Evolutionary conservation across 2,888 invertebrate genomes (phyloP).

Genomic region (Bimastos eiseni): DNA sequence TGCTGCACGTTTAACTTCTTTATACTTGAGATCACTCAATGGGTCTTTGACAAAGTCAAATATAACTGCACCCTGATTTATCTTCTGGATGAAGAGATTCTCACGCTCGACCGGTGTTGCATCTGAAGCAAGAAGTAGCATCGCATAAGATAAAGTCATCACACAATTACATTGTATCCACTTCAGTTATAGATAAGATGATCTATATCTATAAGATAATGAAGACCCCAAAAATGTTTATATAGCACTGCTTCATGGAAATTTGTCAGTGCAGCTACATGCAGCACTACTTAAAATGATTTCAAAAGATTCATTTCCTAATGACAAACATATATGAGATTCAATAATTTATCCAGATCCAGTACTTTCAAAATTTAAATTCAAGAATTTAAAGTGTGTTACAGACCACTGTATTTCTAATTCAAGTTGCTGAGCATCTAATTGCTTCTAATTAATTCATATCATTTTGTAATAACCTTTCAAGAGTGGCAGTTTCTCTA

Average conservation of each 20-base stretch:
- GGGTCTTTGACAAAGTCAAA: slow-evolving; percentile 95
- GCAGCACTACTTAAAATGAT: background rate
- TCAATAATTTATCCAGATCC: background rate
- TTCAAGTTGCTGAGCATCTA: background rate
- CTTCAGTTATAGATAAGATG: background rate
- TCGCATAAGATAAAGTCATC: background rate
- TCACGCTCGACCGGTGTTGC: slow-evolving; percentile 83
- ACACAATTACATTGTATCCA: background rate
- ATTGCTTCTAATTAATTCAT: background rate
- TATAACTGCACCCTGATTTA: slow-evolving; percentile 95
- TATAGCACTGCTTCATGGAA: background rate
- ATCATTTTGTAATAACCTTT: slow-evolving; percentile 74
- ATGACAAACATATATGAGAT: background rate
- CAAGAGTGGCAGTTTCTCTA: slow-evolving; percentile 83
- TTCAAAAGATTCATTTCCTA: background rate
- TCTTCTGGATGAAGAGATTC: slow-evolving; percentile 91
- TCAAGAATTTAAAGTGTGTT: background rate
- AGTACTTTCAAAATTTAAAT: background rate
- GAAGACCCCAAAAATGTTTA: background rate
- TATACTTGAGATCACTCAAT: slow-evolving; percentile 95
- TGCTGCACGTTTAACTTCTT: slow-evolving; percentile 92
- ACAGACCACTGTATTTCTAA: background rate
- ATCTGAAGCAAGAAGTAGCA: background rate
- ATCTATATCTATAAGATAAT: background rate
- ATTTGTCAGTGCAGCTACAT: background rate